phyloP scores from a whole-genome alignment of 1,140 invertebrate species.

The Caenorhabditis inopinata region DNA sequence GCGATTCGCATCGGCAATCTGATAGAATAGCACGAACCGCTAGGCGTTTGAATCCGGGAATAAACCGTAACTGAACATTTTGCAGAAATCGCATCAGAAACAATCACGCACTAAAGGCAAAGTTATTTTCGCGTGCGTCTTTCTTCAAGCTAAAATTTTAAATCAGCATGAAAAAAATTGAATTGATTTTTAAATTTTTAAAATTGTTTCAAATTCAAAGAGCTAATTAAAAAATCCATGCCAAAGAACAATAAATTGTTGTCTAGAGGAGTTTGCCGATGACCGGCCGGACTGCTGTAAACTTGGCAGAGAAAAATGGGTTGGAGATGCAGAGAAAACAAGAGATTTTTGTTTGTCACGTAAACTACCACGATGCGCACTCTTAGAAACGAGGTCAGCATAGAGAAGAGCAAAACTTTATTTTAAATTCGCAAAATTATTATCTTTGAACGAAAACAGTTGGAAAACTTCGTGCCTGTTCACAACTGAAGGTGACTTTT shows the following conservation, averaged over 20 bases:
- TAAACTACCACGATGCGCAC: background rate
- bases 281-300: background rate
- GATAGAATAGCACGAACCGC: too few relatives aligned
- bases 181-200: too few relatives aligned
- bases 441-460: too few relatives aligned
- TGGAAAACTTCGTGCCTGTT: background rate
- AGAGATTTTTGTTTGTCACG: slow-evolving; percentile 19
- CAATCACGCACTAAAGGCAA: too few relatives aligned
- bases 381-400: background rate
- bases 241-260: background rate
- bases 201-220: background rate
- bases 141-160: too few relatives aligned
- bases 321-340: background rate
- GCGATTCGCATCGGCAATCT: too few relatives aligned
- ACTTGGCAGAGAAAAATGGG: background rate
- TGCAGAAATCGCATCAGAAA: too few relatives aligned
- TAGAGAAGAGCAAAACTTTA: background rate
- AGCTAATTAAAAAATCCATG: background rate
- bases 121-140: too few relatives aligned
- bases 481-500: background rate
- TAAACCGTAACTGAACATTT: too few relatives aligned
- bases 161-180: too few relatives aligned
- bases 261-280: background rate
- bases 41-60: too few relatives aligned
- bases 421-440: background rate